phyloP scores from a whole-genome alignment of 1,140 invertebrate species.

The Drosophila malerkotliana region DNA sequence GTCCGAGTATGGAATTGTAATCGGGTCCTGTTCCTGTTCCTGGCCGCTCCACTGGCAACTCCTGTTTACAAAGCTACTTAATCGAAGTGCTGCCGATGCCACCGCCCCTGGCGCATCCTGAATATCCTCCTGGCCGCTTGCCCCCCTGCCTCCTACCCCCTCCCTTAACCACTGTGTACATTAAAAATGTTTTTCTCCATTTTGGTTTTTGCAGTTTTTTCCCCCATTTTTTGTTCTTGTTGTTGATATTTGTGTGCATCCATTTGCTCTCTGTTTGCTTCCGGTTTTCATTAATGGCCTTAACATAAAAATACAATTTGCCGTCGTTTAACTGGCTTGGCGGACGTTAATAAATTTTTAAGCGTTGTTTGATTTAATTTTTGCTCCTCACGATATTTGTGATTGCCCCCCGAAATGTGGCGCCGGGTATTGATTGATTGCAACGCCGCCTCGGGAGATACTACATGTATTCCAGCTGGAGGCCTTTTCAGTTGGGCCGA shows the following conservation, averaged over 20 bases:
- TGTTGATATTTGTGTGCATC: constrained; percentile 19
- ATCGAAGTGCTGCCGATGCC: constrained; percentile 77
- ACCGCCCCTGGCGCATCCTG: constrained; percentile 44
- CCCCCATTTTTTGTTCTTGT: constrained; percentile 1
- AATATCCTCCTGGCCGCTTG: constrained; percentile 24
- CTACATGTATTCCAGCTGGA: constrained; percentile 5
- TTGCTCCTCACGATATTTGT: constrained; percentile 17
- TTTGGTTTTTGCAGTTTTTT: constrained; percentile 13
- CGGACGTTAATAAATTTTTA: constrained; percentile 75
- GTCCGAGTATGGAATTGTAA: constrained; percentile 6
- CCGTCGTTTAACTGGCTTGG: constrained; percentile 76
- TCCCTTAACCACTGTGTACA: constrained; percentile 36
- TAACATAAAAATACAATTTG: constrained; percentile 82
- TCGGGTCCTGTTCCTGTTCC: constrained; percentile 22
- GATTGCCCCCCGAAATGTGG: constrained; percentile 22
- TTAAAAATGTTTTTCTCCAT: constrained; percentile 68
- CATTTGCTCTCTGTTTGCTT: constrained; percentile 69
- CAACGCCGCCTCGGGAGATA: background rate
- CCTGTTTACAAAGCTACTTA: constrained; percentile 78
- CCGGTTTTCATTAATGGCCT: constrained; percentile 79
- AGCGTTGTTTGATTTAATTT: constrained; percentile 75
- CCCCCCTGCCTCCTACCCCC: background rate
- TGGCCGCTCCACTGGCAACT: constrained; percentile 31
- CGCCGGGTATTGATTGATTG: constrained; percentile 33
- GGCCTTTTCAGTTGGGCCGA: constrained; percentile 19